Evolutionary conservation across 1,140 invertebrate genomes (phyloP), one percentile per base, ranked within the genome.

Genomic region (Frieseomelitta varia): DNA sequence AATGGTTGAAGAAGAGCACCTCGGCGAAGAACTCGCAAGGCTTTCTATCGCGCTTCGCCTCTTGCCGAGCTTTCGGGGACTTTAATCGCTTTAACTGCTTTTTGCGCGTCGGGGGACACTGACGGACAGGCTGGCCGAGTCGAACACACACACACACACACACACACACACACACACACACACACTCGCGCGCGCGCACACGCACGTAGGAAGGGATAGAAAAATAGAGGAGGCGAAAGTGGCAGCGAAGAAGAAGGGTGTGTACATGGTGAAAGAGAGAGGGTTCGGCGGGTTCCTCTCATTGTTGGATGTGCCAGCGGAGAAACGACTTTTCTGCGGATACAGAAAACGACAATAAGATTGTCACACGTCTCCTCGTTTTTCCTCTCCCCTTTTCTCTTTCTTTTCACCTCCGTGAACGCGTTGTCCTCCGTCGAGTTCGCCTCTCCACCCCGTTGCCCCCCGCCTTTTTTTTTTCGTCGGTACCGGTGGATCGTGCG

Each of bases 61-160:
- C 88, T 89, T 78, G 87, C 74, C 85, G 73, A 89, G 88, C 88
- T 89, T 89, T 89, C 85, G 87, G 88, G 79, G 82, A 89, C 88
- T 87, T 90, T 90, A 90, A 90, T 90, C 88, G 88, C 85, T 90
- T 90, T 90, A 90, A 90, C 88, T 87, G 88, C 78, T 90, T 89
- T 85, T 89, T 87, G 88, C 87, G 75, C 88, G 81, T 73, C 86
- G 78, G 39, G 87, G 87, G 86, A 88, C 87, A 79, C 68, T 88
- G 87, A 88, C 87, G 86, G 82, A 88, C 87, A 72, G 86, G 55
- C 24, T 74, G 87, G 65, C 30, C 79, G 85, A 81, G 47, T 47
- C 61, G 67, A 87, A 47, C 39, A 72, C 68, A 87, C 53, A 53
- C 12, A 53, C 53, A 53, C 58, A 14, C 58, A 61, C 12, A 10